A percentile compares a stretch with the other conserved stretches of the same genome.
Conservation (phyloP, 2,888 invertebrate species). For the Phasia obesa region DNA sequence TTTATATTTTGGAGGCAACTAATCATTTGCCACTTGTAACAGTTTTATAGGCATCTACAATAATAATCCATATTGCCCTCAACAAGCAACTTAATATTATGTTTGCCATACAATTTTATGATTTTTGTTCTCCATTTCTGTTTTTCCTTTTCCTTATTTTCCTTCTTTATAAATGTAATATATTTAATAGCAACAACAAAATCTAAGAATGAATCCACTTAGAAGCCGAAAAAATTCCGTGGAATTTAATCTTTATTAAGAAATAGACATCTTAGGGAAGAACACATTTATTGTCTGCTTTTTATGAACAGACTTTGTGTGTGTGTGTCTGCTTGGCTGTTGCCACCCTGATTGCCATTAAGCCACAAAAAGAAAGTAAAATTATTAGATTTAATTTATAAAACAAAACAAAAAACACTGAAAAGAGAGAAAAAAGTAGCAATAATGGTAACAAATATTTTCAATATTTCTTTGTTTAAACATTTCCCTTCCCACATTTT, state of each 20-base stretch:
- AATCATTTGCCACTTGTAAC: conserved; percentile 67
- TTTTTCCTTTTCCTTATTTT: not conserved
- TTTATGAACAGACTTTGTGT: conserved; percentile 23
- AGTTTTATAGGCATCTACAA: not conserved
- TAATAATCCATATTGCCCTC: conserved; percentile 26
- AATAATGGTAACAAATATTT: conserved; percentile 41
- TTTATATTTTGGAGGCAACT: conserved; percentile 56
- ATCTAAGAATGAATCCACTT: conserved; percentile 62
- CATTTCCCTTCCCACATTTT: conserved; percentile 69
- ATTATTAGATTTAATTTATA: conserved; percentile 45
- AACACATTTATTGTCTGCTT: conserved; percentile 34
- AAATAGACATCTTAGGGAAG: conserved; percentile 44
- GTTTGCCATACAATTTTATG: conserved; percentile 22
- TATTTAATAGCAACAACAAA: conserved; percentile 11
- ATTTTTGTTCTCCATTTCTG: conserved; percentile 4
- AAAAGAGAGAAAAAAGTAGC: conserved; percentile 16
- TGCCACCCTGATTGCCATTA: conserved; percentile 73
- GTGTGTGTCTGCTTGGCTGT: conserved; percentile 45
- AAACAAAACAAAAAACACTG: conserved; percentile 6
- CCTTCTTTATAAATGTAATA: not conserved
- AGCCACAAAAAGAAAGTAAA: conserved; percentile 61
- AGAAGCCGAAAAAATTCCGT: conserved; percentile 66
- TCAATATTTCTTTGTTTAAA: conserved; percentile 36
- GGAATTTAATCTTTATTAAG: conserved; percentile 70
- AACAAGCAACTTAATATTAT: conserved; percentile 12